These are phyloP conservation scores for Theonella swinhoei DNA, from an alignment of 37 sponge, comb jelly and placozoan species.

Conservation along the genomic window DNA sequence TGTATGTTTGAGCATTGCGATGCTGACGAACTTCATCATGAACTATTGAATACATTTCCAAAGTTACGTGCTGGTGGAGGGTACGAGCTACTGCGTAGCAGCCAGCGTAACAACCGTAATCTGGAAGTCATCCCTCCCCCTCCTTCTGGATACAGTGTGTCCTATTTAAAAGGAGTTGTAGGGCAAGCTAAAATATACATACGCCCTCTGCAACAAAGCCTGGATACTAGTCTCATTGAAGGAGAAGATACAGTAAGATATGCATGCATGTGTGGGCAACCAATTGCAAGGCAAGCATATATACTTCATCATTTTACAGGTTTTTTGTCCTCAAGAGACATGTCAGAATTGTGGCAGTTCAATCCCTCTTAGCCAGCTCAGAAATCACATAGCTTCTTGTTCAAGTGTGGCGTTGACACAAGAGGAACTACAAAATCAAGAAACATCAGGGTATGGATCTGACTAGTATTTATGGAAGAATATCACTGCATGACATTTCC, in stretches of 20 bases:
- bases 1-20: background rate
- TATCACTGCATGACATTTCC: too few relatives aligned
- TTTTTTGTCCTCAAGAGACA: background rate
- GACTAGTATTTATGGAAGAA: too few relatives aligned
- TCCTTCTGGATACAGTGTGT: background rate
- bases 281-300: background rate
- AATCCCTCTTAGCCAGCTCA: background rate
- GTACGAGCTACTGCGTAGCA: background rate
- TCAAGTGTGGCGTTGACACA: too few relatives aligned
- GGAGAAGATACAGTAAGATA: too few relatives aligned
- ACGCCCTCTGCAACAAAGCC: background rate
- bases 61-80: background rate
- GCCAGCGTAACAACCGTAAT: background rate
- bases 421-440: too few relatives aligned
- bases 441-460: background rate
- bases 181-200: background rate
- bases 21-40: background rate
- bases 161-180: background rate
- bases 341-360: background rate
- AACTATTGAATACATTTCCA: background rate
- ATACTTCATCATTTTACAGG: background rate
- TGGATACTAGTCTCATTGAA: background rate
- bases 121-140: background rate
- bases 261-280: background rate
- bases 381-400: background rate